phyloP scores from a whole-genome alignment of 2,113 vertebrate species.

The Callorhinus ursinus region DNA sequence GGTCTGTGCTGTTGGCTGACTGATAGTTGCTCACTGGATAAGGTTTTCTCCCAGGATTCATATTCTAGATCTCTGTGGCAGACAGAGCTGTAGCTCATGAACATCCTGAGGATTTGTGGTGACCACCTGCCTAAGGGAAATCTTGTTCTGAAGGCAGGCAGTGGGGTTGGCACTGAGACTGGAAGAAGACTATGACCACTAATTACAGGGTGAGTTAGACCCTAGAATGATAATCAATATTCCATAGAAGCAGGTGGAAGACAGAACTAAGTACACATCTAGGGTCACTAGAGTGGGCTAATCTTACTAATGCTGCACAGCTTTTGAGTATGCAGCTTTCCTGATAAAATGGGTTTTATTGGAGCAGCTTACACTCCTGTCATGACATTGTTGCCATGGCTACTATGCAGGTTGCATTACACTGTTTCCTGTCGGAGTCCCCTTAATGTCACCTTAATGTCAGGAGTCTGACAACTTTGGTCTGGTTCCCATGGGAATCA shows the following conservation, averaged over 20 bases:
- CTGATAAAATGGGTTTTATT: neutral
- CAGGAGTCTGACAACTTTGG: neutral
- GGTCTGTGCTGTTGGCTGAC: neutral
- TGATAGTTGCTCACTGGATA: too few relatives aligned
- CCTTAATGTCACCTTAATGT: too few relatives aligned
- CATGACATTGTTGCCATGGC: neutral
- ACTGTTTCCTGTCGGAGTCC: neutral
- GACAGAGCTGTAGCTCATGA: neutral
- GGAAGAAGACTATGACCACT: neutral
- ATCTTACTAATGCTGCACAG: neutral
- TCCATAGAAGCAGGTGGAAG: neutral
- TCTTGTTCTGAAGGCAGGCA: neutral
- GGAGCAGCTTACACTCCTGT: neutral
- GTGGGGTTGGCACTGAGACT: neutral
- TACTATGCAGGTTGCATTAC: neutral
- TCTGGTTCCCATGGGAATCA: neutral
- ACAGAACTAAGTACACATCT: neutral
- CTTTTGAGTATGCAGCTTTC: neutral
- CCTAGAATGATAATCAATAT: neutral
- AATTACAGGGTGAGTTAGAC: neutral
- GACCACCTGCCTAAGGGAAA: neutral
- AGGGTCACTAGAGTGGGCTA: neutral
- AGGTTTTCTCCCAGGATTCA: neutral
- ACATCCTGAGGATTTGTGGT: neutral
- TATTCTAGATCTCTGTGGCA: neutral